Conservation (phyloP, 2,113 vertebrate species). For the Ranitomeya imitator region DNA sequence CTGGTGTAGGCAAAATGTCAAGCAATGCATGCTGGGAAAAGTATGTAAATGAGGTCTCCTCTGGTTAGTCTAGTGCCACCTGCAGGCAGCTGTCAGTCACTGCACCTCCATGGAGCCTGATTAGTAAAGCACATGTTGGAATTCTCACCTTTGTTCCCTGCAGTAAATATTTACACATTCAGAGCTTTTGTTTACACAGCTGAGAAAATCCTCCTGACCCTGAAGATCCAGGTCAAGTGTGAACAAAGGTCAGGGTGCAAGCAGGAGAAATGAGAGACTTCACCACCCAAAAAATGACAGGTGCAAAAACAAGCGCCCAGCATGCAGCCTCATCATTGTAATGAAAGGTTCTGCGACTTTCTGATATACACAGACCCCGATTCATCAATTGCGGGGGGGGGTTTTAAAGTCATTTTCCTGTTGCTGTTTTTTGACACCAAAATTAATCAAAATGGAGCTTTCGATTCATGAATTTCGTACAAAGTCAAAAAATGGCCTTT, state of each 20-base stretch:
- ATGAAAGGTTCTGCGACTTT: not conserved
- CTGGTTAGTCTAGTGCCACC: not conserved
- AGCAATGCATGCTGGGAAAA: too few species aligned
- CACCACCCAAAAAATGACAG: too few species aligned
- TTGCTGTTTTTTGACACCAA: too few species aligned
- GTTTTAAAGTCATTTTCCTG: too few species aligned
- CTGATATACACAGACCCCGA: too few species aligned
- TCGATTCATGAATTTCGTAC: too few species aligned
- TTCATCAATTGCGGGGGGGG: too few species aligned
- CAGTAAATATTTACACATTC: not conserved
- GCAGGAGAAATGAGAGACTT: too few species aligned
- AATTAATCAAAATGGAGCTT: too few species aligned
- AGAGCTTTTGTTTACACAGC: not conserved
- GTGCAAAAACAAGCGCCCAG: too few species aligned
- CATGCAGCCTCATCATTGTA: not conserved
- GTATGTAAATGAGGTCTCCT: not conserved
- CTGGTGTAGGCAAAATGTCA: too few species aligned
- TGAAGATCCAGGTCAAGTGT: not conserved
- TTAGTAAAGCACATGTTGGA: not conserved
- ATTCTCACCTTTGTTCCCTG: not conserved
- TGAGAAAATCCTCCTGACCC: not conserved
- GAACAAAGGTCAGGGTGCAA: not conserved
- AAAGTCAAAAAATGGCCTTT: too few species aligned
- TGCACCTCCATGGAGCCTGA: not conserved
- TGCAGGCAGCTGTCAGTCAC: not conserved